Evolutionary conservation across 2,888 invertebrate species (phyloP), one percentile per base, ranked within the genome.

Genomic region (Hartigia nigra): DNA sequence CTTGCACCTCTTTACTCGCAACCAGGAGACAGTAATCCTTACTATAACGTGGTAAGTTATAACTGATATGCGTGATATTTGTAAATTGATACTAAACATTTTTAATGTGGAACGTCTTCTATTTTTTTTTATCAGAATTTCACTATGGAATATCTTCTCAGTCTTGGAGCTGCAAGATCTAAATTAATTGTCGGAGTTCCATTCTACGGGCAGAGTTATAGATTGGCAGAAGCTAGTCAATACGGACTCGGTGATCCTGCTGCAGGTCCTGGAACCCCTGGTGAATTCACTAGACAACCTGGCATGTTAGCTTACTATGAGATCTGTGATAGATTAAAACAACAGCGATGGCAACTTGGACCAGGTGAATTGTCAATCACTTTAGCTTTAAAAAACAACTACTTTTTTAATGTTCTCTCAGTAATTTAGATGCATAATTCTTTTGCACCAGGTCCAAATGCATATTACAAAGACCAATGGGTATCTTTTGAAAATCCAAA

Each of bases 291-390:
- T 0, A 95, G 95, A 82, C 97, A 97, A 90, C 96, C 97, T 0
- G 97, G 97, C 86, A 97, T 97, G 96, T 89, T 97, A 85, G 95
- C 97, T 0, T 97, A 97, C 89, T 96, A 97, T 87, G 97, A 97
- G 92, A 95, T 97, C 82, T 97, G 97, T 87, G 94, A 95, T 78
- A 93, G 94, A 91, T 92, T 91, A 12, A 90, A 88, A 72, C 85
- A 83, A 32, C 86, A 85, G 11, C 84, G 84, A 23, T 91, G 91
- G 91, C 83, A 86, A 75, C 77, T 77, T 37, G 89, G 86, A 37
- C 78, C 81, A 36, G 90, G 90, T 55, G 55, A 55, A 23, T 55
- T 55, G 23, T 55, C 55, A 55, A 55, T 23, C 23, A 23, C 55
- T 23, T 55, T 55, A 14, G 23, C 23, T 23, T 55, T 2, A 5